phyloP scores from a whole-genome alignment of 2,888 invertebrate genomes.

The Synergus itoensis region DNA sequence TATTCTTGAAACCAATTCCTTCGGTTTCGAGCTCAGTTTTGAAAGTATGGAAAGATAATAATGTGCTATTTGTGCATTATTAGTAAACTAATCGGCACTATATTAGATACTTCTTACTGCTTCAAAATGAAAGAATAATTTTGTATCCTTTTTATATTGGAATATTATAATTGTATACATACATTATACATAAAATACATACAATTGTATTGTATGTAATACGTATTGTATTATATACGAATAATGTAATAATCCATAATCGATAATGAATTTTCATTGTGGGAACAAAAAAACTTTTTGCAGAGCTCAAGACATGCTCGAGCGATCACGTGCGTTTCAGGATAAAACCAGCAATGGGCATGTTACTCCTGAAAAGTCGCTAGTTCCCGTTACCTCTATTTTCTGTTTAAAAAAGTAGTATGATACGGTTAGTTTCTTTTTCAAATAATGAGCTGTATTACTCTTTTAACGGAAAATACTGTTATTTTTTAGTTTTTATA shows the following conservation, averaged over 20 bases:
- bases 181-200: too few species aligned
- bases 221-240: too few species aligned
- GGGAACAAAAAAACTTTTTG: conserved; percentile 1
- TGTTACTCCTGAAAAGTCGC: conserved; percentile 38
- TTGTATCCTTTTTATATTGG: too few species aligned
- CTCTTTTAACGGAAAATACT: conserved; percentile 31
- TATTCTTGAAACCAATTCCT: too few species aligned
- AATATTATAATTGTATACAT: too few species aligned
- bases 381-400: conserved; percentile 37
- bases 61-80: too few species aligned
- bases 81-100: too few species aligned
- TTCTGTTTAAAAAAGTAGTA: conserved; percentile 36
- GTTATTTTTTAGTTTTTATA: conserved; percentile 11
- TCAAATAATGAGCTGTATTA: conserved; percentile 22
- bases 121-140: too few species aligned
- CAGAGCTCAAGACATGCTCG: conserved; percentile 18
- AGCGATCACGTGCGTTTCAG: conserved; percentile 31
- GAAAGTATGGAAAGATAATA: too few species aligned
- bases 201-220: too few species aligned
- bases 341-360: conserved; percentile 37
- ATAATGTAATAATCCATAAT: background rate
- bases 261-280: background rate
- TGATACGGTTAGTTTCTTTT: conserved; percentile 41
- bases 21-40: too few species aligned
- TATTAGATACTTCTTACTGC: too few species aligned